Percentiles rank a stretch among this genome's conserved stretches.
phyloP scores from a whole-genome alignment of 2,797 vertebrate genomes.

The Crocidura indochinensis region DNA sequence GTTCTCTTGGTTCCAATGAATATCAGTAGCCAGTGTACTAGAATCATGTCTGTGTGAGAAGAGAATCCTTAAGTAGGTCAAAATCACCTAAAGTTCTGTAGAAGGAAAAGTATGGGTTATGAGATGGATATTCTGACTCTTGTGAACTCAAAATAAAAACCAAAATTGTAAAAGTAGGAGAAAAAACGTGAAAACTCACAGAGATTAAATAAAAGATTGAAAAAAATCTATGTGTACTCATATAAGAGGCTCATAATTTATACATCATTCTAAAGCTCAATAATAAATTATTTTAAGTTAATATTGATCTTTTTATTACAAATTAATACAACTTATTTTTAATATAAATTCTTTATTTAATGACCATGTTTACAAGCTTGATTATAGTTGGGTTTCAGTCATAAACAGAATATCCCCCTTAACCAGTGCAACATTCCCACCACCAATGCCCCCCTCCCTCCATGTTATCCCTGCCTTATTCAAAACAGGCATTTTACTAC shows the following conservation, averaged over 20 bases:
- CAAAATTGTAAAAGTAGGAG: neutral
- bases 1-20: neutral
- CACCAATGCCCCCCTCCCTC: too few species aligned
- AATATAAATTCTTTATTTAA: too few species aligned
- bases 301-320: slow-evolving; percentile 46
- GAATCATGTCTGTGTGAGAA: neutral
- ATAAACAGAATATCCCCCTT: too few species aligned
- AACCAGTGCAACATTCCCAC: too few species aligned
- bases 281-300: slow-evolving; percentile 9
- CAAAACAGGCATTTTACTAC: too few species aligned
- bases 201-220: neutral
- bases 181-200: neutral
- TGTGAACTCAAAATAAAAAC: neutral
- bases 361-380: too few species aligned
- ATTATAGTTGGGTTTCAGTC: too few species aligned
- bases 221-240: slow-evolving; percentile 5
- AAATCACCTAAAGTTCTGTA: neutral
- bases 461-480: too few species aligned
- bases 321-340: too few species aligned
- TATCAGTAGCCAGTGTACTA: neutral
- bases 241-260: neutral
- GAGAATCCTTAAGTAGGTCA: neutral
- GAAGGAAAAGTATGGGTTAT: neutral
- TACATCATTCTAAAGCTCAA: slow-evolving; percentile 1
- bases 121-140: neutral